Base-by-base conservation (phyloP, 2,888 invertebrate genomes). In the Eupsilia transversa region DNA sequence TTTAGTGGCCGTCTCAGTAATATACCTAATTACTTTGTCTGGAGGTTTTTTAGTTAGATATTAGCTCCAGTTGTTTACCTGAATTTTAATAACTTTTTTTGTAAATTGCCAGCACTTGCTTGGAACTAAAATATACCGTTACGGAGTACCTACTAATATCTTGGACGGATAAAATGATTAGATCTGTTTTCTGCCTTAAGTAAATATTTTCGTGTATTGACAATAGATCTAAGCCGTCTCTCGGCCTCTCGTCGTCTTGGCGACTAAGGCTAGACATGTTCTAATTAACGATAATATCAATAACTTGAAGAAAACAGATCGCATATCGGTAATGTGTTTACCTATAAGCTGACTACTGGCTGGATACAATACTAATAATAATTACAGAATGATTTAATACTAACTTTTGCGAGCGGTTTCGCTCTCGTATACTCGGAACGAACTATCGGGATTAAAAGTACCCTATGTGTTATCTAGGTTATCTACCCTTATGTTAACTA, bases 241-340 rank as follows among this genome's bases (percentile, higher is more conserved):
- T 70, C n/a, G 35, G 49, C 35, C 17, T 41, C 68, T 57, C 65
- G 61, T 61, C 38, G 20, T 33, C 69, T 20, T 35, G 70, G 56
- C 43, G 65, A 72, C 70, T 61, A 41, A 61, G 33, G 43, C 61
- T 69, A 82, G 49, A 79, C 69, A 43, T 66, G 78, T 79, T 59
- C 68, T 79, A 81, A 83, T 80, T 82, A 85, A 86, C 65, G 66
- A 61, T 78, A 86, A 57, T 80, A 85, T 80, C 74, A 77, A 84
- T 80, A 69, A 70, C 38, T 68, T 75, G 66, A 68, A 67, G 54
- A 72, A 70, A 80, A 65, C 69, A 65, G 79, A 88, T 86, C 80
- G 59, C 56, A 73, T 84, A 78, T 80, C 82, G 65, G 75, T 85
- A 85, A 88, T 86, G 75, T 89, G 85, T 86, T 87, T 87, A 81